Evolutionary conservation across 2,888 invertebrate species (phyloP).

Genomic region (Galerucella nymphaeae): DNA sequence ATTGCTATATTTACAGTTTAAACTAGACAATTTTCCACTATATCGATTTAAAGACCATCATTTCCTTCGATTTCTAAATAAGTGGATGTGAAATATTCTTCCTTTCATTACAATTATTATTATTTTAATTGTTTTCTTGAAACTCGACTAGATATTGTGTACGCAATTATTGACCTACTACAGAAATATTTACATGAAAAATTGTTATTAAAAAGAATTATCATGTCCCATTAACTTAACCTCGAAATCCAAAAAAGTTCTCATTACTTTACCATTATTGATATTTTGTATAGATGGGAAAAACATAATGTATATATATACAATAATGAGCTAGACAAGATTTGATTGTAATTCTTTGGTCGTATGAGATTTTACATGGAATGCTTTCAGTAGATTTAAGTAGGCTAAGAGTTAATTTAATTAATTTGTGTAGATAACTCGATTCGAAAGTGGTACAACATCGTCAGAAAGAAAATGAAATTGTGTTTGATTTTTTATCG

Average conservation of each 20-base stretch:
- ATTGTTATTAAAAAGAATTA: conserved; percentile 22
- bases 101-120: no score
- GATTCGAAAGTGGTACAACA: neutral
- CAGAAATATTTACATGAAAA: conserved; percentile 19
- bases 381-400: neutral
- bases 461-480: neutral
- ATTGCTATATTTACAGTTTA: no score
- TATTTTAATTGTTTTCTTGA: no score
- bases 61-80: no score
- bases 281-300: neutral
- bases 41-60: no score
- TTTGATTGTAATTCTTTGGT: neutral
- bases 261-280: neutral
- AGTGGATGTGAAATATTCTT: no score
- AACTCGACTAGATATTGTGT: no score
- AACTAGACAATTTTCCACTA: no score
- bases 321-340: neutral
- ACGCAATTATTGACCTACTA: neutral
- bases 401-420: neutral
- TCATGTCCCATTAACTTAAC: conserved; percentile 31
- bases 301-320: neutral
- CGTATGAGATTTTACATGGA: neutral
- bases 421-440: neutral
- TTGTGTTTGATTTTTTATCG: neutral
- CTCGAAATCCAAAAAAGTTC: conserved; percentile 28